Percentiles rank a stretch among this genome's conserved stretches.
Evolutionary conservation across 2,113 vertebrate genomes (phyloP).

Genomic region (Synchiropus splendidus): DNA sequence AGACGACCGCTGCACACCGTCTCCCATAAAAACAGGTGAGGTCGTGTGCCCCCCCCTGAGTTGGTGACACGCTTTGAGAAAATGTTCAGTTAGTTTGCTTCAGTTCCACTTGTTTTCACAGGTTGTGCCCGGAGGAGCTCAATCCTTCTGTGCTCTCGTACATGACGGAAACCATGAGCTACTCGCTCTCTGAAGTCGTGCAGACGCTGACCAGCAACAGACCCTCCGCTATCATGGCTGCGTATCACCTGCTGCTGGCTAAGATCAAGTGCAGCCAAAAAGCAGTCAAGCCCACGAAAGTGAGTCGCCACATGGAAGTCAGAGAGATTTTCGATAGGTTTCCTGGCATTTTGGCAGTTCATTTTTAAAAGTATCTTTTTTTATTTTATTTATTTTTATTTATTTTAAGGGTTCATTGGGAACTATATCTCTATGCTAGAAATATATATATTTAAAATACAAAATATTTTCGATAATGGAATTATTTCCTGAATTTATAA

Average conservation of each 20-base stretch:
- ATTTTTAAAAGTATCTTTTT: neutral
- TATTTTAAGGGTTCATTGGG: too few species aligned
- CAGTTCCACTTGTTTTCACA: constrained; percentile 19
- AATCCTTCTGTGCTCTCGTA: constrained; percentile 67
- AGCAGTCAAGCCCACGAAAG: constrained; percentile 57
- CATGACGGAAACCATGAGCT: constrained; percentile 67
- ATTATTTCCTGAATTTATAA: too few species aligned
- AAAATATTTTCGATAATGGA: too few species aligned
- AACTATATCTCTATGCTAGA: too few species aligned
- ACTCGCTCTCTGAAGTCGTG: constrained; percentile 64
- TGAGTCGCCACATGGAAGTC: neutral
- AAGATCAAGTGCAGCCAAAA: constrained; percentile 68
- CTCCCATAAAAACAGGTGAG: constrained; percentile 68
- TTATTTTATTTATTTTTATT: neutral
- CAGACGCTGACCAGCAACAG: constrained; percentile 68
- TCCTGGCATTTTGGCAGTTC: neutral
- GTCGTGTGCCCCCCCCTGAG: neutral
- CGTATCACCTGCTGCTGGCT: constrained; percentile 73
- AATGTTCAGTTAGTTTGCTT: too few species aligned
- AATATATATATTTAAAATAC: too few species aligned
- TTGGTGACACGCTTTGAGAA: too few species aligned
- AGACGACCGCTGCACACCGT: constrained; percentile 54
- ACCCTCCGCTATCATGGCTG: constrained; percentile 71
- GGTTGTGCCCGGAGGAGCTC: constrained; percentile 64
- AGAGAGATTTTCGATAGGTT: neutral